Evolutionary conservation across 2,888 invertebrate species (phyloP).

Genomic region (Drosophila anomalata): DNA sequence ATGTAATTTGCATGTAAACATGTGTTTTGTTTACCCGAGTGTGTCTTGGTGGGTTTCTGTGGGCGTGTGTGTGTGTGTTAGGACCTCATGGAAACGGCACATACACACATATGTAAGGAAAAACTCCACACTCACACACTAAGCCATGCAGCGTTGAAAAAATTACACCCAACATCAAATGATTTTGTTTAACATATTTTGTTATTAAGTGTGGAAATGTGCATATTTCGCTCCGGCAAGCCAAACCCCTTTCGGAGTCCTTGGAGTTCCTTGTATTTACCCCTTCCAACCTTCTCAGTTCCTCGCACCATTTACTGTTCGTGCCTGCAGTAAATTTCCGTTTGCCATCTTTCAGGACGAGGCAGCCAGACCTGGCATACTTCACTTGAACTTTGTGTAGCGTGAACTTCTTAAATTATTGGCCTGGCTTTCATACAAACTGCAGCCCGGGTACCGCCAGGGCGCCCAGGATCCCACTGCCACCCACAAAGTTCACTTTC

Average conservation of each 20-base stretch:
- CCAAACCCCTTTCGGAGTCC: slow-evolving; percentile 24
- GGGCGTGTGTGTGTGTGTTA: slow-evolving; percentile 1
- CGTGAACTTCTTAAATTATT: slow-evolving; percentile 79
- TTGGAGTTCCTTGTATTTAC: background rate
- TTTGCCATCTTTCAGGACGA: slow-evolving; percentile 69
- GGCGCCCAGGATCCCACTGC: background rate
- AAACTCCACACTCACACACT: slow-evolving; percentile 21
- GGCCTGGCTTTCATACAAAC: slow-evolving; percentile 58
- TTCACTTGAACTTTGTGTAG: slow-evolving; percentile 76
- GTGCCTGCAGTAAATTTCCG: slow-evolving; percentile 79
- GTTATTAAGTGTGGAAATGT: slow-evolving; percentile 80
- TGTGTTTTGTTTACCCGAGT: slow-evolving; percentile 65
- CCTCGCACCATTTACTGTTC: slow-evolving; percentile 48
- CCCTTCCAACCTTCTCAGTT: background rate
- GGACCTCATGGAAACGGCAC: slow-evolving; percentile 47
- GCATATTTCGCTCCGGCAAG: slow-evolving; percentile 63
- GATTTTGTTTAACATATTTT: slow-evolving; percentile 80
- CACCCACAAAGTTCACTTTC: slow-evolving; percentile 29
- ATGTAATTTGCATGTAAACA: slow-evolving; percentile 80
- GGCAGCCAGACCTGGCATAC: slow-evolving; percentile 59
- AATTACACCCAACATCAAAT: slow-evolving; percentile 73
- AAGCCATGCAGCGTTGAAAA: slow-evolving; percentile 21
- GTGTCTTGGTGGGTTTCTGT: slow-evolving; percentile 38
- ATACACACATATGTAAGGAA: background rate
- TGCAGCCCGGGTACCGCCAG: slow-evolving; percentile 34